These are phyloP conservation scores for Vulpes ferrilata DNA, from an alignment of 2,113 vertebrate genomes.

Conservation along the genomic window DNA sequence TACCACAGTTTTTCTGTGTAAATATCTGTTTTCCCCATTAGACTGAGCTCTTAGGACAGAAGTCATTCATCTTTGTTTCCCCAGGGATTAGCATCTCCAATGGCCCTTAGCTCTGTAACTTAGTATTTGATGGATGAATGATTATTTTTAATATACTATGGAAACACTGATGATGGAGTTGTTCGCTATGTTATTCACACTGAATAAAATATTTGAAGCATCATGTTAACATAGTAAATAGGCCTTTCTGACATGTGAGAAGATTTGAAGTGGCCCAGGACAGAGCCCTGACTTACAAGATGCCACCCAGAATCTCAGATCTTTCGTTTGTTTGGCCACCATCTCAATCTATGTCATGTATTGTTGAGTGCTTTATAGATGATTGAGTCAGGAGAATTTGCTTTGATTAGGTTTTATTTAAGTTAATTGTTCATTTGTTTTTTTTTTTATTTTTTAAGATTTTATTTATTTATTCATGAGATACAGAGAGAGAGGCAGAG, in stretches of 20 bases:
- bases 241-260: background rate
- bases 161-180: slow-evolving; percentile 42
- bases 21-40: slow-evolving; percentile 48
- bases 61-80: slow-evolving; percentile 56
- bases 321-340: background rate
- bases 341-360: background rate
- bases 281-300: background rate
- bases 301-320: slow-evolving; percentile 37
- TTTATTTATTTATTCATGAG: too few relatives aligned
- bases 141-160: slow-evolving; percentile 60
- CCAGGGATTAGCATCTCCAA: background rate
- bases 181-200: slow-evolving; percentile 14
- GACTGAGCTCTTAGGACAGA: slow-evolving; percentile 42
- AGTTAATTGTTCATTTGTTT: background rate
- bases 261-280: background rate
- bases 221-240: slow-evolving; percentile 62
- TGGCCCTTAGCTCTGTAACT: slow-evolving; percentile 63
- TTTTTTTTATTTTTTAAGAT: too few relatives aligned
- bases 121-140: slow-evolving; percentile 72
- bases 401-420: slow-evolving; percentile 32
- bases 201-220: slow-evolving; percentile 69
- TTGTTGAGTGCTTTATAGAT: background rate
- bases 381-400: background rate
- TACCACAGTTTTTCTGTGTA: background rate
- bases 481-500: too few relatives aligned